Base-by-base conservation (phyloP, 2,888 invertebrate species). In the Saturnia japonica region DNA sequence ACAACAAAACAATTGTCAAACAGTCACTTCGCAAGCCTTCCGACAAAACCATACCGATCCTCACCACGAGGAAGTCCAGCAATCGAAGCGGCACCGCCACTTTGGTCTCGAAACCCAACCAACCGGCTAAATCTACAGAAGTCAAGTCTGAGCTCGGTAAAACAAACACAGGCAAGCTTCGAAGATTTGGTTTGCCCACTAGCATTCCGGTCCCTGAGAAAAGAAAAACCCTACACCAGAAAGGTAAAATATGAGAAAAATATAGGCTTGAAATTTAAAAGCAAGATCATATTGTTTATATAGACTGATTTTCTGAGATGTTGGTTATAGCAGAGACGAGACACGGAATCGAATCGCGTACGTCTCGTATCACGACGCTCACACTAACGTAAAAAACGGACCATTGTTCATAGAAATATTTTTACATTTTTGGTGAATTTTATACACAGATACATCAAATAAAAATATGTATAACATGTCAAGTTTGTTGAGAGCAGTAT, bases 381-480 rank as follows among this genome's bases (percentile, higher is more conserved):
- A 88, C 87, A 84, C 86, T 81, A 80, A 85, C 62, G 91, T 82
- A 91, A 91, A 91, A 80, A 76, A 86, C 82, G 93, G 93, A 93
- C 93, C 93, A 93, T 82, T 88, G 85, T 87, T 83, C 83, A 88
- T 89, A 90, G 80, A 87, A 86, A 89, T 91, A 91, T 92, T 91
- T 93, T 91, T 92, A 91, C 88, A 90, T 79, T 77, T 87, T 86
- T 83, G 85, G 84, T 83, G 81, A 82, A 80, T 78, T 83, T 78
- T 60, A 60, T 25, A 60, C 25, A 28, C 54, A 69, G 74, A 77
- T 79, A 77, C 82, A 80, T 82, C 80, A 81, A 78, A 80, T 80
- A 75, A 78, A 72, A 78, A 78, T 80, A 86, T 87, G 85, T 88
- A 86, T 89, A n/a, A n/a, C n/a, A 85, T 86, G 85, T 81, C 80